phyloP scores from a whole-genome alignment of 2,888 invertebrate species.

The Rhogogaster chlorosoma region DNA sequence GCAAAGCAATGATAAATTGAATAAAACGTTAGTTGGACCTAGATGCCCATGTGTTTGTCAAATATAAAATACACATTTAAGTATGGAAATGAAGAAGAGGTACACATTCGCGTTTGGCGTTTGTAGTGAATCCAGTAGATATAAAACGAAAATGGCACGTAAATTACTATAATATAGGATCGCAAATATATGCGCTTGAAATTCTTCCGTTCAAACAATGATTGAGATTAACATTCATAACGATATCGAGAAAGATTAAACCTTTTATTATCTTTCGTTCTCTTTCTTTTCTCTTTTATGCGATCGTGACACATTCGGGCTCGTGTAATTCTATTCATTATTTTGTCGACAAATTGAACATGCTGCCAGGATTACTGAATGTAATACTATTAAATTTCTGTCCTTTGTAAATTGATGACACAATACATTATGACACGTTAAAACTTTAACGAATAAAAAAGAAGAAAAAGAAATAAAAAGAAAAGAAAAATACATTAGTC shows the following conservation, averaged over 20 bases:
- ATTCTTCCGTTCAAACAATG: conserved; percentile 8
- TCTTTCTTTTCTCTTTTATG: not conserved
- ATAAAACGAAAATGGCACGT: conserved; percentile 8
- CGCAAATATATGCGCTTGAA: conserved; percentile 6
- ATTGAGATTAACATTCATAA: conserved; percentile 44
- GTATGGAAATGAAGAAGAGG: not conserved
- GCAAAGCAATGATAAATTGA: not conserved
- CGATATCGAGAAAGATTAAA: conserved; percentile 21
- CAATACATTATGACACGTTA: conserved; percentile 26
- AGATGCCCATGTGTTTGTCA: not conserved
- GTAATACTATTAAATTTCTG: conserved; percentile 9
- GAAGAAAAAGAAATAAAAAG: not conserved
- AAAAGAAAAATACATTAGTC: not conserved
- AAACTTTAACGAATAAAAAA: conserved; percentile 42
- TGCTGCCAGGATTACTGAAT: conserved; percentile 22
- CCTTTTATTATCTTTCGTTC: not conserved
- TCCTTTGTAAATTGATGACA: conserved; percentile 21
- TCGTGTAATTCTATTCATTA: not conserved
- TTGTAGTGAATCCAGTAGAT: not conserved
- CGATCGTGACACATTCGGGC: not conserved
- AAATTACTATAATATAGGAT: conserved; percentile 17
- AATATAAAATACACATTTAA: not conserved
- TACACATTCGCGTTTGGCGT: not conserved
- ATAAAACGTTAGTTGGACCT: not conserved
- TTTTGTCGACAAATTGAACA: not conserved